Percentiles rank a stretch among this genome's conserved stretches.
Conservation (phyloP, 1,140 invertebrate species). For the Caligus rogercresseyi region DNA sequence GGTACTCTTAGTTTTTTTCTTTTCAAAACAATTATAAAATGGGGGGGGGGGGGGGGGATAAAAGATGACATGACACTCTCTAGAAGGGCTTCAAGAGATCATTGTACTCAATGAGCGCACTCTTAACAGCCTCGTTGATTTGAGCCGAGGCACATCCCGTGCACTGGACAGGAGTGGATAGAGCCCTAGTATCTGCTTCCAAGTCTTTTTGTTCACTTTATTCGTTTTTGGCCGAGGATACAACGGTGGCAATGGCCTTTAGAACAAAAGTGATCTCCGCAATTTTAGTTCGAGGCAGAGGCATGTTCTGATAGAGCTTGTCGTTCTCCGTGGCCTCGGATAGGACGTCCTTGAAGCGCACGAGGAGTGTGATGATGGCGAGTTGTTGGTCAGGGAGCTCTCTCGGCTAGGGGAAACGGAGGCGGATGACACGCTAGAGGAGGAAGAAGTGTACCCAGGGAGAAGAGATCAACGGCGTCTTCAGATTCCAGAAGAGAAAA, state of each 20-base stretch:
- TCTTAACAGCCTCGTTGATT: conserved; percentile 59
- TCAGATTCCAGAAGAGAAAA: conserved; percentile 47
- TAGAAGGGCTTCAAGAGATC: conserved; percentile 52
- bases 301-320: conserved; percentile 67
- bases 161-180: conserved; percentile 82
- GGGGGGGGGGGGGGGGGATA: too few species aligned
- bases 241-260: conserved; percentile 78
- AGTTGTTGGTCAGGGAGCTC: conserved; percentile 45
- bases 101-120: conserved; percentile 68
- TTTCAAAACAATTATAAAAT: too few species aligned
- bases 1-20: too few species aligned
- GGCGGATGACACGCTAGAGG: background rate
- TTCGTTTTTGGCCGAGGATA: conserved; percentile 76
- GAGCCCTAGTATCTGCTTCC: conserved; percentile 74
- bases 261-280: conserved; percentile 93
- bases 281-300: conserved; percentile 71
- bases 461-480: background rate
- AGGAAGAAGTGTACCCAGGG: background rate
- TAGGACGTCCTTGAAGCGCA: conserved; percentile 81
- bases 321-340: conserved; percentile 72
- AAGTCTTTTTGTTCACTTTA: conserved; percentile 70
- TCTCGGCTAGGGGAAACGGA: conserved; percentile 18
- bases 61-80: too few species aligned
- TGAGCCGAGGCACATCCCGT: conserved; percentile 52
- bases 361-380: conserved; percentile 78